A percentile compares a stretch with the other conserved stretches of the same genome.
Conservation (phyloP, 2,113 vertebrate species). For the Struthio camelus region DNA sequence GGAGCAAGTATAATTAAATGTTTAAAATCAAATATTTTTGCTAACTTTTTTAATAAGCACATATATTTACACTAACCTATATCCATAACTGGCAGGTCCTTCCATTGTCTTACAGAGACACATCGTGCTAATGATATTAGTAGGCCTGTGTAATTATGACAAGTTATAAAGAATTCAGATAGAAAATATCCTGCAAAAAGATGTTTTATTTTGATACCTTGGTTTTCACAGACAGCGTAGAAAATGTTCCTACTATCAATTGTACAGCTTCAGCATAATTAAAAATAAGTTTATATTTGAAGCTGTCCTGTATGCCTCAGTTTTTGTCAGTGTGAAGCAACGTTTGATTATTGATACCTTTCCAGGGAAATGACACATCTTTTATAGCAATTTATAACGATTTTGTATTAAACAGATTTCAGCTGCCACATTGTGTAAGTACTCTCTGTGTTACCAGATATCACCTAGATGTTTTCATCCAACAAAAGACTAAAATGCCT, state of each 20-base stretch:
- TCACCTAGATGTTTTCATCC: not conserved
- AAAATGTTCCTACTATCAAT: not conserved
- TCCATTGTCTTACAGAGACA: not conserved
- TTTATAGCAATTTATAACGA: not conserved
- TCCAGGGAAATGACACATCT: not conserved
- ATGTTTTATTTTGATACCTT: not conserved
- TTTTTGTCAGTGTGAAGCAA: not conserved
- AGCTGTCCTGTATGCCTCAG: not conserved
- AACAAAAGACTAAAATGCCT: not conserved
- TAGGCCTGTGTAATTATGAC: not conserved
- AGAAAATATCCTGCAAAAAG: not conserved
- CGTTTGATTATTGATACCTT: not conserved
- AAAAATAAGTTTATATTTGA: not conserved
- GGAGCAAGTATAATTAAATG: not conserved
- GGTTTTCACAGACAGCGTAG: not conserved
- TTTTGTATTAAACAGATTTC: not conserved
- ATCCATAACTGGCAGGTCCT: not conserved
- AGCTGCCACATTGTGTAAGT: not conserved
- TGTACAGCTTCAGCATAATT: not conserved
- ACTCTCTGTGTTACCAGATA: not conserved
- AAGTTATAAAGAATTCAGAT: not conserved
- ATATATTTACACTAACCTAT: not conserved
- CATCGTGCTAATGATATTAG: not conserved
- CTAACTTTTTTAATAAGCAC: not conserved
- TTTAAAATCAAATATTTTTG: not conserved